Evolutionary conservation across 2,113 vertebrate genomes (phyloP), one percentile per base, ranked within the genome.

Genomic region (Protobothrops flavoviridis): DNA sequence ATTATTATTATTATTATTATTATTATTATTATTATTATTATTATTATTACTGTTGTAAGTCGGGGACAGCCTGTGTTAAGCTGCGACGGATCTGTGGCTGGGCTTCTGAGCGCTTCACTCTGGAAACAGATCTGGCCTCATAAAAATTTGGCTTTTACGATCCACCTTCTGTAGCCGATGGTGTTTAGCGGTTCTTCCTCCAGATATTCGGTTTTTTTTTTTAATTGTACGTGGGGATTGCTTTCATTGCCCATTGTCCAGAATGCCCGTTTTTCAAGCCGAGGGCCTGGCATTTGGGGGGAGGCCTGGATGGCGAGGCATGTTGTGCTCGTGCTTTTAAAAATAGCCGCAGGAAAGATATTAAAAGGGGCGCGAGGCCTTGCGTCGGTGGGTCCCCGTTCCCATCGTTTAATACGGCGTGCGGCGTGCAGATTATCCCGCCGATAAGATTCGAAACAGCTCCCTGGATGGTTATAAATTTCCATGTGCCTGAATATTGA

Each of bases 401-500:
- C 89, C 94, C 17, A 0, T 29, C 45, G 56, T 92, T 95, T 94
- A 86, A 57, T 24, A 21, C 89, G 87, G 12, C 33, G 0, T 5
- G 9, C 3, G 20, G 43, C 90, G 48, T 90, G 74, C 94, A 92
- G 45, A 91, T 94, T 93, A 81, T 86, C 0, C 24, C 24, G 64
- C 88, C 87, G 29, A 81, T 87, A 12, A 12, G 15, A n/a, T 94
- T 95, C 94, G 53, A 93, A 95, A 94, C 87, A 33, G 5, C 92
- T 93, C 94, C 55, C 81, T 20, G 1, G 86, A 53, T 96, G 13
- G n/a, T 95, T 96, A 95, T 91, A 94, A 92, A 96, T 96, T 95
- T 91, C 91, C 89, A 52, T 55, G 59, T 45, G 87, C 92, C 92
- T 94, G 92, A 95, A 94, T 96, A 96, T 95, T 96, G 96, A 96